Evolutionary conservation across 2,797 vertebrate species (phyloP), one percentile per base, ranked within the genome.

Genomic region (Cossypha dichroa): DNA sequence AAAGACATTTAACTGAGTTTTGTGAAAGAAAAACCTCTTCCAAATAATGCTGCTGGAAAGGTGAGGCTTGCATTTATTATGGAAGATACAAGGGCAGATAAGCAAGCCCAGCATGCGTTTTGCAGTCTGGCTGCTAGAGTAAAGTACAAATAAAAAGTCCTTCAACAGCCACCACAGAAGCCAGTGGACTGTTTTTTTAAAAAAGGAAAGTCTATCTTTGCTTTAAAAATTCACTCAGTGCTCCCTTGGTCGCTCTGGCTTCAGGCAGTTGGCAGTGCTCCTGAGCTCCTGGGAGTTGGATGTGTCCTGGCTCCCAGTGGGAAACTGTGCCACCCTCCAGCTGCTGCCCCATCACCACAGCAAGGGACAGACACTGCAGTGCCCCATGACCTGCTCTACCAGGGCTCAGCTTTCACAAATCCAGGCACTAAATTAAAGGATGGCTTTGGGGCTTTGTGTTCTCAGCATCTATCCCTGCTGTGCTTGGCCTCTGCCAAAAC

Each of bases 1-100:
- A 86, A 90, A 93, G 51, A 54, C 7, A 3, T 76, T 82, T 72
- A 75, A 75, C 15, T 10, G 55, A 84, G 33, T 79, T 84, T 63
- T 70, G 48, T 82, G 63, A 73, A 91, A 82, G 45, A 62, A 86
- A 89, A 54, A 23, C 33, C 22, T 76, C 36, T 79, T 84, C 51
- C 5, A 13, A 84, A 81, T 8, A 68, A 54, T 31, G 13, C 15
- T 81, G 25, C 43, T 73, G 23, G 19, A 59, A 90, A 60, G 38
- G 54, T 18, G 51, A 80, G 28, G 10, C 9, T 72, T 88, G 48
- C 38, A 60, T 81, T 70, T 82, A 52, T 82, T 76, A 73, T 10
- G 45, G 43, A 81, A 76, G 59, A 84, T 66, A 51, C 6, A 73
- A 89, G 13, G 15, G 33, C 51, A 86, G 63, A 70, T 48, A 94